Evolutionary conservation across 2,797 vertebrate species (phyloP), one percentile per base, ranked within the genome.

Genomic region (Takifugu ocellatus): DNA sequence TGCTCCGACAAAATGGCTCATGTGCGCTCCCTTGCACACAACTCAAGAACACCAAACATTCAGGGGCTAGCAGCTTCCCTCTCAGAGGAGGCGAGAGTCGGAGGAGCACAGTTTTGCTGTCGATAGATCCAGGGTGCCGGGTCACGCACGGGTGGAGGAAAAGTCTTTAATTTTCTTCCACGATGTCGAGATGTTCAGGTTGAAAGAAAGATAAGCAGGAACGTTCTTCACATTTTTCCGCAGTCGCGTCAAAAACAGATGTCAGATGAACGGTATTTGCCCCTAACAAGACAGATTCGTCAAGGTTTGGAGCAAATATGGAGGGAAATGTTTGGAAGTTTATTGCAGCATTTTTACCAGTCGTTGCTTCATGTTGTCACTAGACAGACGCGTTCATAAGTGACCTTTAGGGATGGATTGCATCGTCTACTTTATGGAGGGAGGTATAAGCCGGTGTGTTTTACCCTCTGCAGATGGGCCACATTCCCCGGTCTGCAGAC

Each of bases 1-100:
- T 85, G 80, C 84, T 85, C 84, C 70, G 77, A 87, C 84, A 84
- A 85, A 88, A 88, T 83, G 84, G 79, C 81, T 81, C 83, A 78
- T 78, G 77, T 75, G 70, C 55, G 69, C 78, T 63, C 72, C 72
- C 59, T 66, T 54, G 52, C 62, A 54, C 70, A 54, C 77, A 75
- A 62, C 72, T 76, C 75, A 43, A 65, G 75, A 74, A 57, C 75
- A 25, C 59, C 77, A 72, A 82, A 78, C 59, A 39, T 81, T 83
- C 67, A 45, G 74, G 74, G 79, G 76, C 68, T 77, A 53, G 64
- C 52, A 50, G 62, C 76, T 57, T 70, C 63, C 61, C 78, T 78
- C 81, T 82, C 70, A 26, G 74, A 78, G 83, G 77, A 77, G 69
- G 75, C 54, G 79, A 65, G 68, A 69, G 79, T 73, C 60, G 73